phyloP scores from a whole-genome alignment of 2,797 vertebrate genomes.

The Myiothlypis chrysogaster region DNA sequence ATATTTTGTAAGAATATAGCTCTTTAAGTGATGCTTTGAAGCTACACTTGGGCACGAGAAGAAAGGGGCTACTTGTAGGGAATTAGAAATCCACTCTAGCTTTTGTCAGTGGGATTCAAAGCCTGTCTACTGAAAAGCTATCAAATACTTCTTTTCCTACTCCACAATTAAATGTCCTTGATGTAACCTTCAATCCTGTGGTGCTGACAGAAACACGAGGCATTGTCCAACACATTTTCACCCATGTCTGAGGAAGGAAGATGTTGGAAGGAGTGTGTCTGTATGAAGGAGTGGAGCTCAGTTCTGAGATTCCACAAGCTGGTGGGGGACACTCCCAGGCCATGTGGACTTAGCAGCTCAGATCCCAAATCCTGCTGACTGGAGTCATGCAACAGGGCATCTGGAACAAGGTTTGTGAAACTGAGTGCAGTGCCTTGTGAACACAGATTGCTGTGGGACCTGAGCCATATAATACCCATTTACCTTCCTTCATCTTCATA shows the following conservation, averaged over 20 bases:
- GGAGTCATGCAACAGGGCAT: accelerated
- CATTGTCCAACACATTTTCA: neutral
- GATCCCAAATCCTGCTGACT: neutral
- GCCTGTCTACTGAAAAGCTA: neutral
- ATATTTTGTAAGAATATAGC: neutral
- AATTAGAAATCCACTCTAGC: neutral
- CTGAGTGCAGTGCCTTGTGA: neutral
- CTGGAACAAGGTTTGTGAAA: neutral
- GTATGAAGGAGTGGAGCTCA: neutral
- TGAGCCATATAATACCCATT: accelerated
- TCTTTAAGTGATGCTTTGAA: neutral
- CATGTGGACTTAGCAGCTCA: neutral
- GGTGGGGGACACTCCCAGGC: neutral
- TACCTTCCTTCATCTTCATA: neutral
- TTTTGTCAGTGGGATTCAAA: neutral
- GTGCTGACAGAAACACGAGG: neutral
- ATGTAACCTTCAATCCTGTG: neutral
- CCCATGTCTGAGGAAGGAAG: neutral
- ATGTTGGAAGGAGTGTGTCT: neutral
- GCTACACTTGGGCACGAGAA: neutral
- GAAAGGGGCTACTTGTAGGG: neutral
- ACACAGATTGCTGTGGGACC: neutral
- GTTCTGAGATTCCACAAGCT: neutral
- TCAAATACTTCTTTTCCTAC: neutral
- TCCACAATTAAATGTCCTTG: neutral